Conservation (phyloP, 2,113 vertebrate species). For the Embiotoca jacksoni region DNA sequence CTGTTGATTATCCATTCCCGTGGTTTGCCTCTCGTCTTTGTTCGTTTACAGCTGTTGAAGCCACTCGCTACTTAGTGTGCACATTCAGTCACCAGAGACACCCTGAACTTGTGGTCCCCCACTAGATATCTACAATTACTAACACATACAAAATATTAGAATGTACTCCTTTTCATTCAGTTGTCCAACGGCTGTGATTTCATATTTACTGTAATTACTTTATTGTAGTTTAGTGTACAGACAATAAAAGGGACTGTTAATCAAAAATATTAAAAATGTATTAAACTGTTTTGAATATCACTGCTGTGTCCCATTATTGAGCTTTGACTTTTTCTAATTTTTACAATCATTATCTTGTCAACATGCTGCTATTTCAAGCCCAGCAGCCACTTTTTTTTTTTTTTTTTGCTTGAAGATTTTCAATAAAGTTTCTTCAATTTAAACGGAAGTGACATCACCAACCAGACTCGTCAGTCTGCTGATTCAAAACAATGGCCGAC, state of each 20-base stretch:
- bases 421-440: conserved; percentile 60
- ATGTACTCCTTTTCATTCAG: conserved; percentile 63
- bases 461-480: conserved; percentile 5
- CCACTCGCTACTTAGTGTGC: conserved; percentile 32
- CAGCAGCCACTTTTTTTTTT: background rate
- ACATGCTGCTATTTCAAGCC: background rate
- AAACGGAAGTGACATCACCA: conserved; percentile 69
- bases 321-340: background rate
- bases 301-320: background rate
- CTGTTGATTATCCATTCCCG: conserved; percentile 8
- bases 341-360: background rate
- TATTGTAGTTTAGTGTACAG: conserved; percentile 84
- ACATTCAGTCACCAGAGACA: conserved; percentile 48
- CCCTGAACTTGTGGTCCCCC: conserved; percentile 34
- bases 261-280: conserved; percentile 65
- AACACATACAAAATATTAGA: conserved; percentile 38
- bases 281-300: conserved; percentile 79
- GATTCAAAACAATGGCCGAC: conserved; percentile 79
- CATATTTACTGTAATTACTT: conserved; percentile 78
- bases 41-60: conserved; percentile 38
- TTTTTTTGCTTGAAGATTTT: background rate
- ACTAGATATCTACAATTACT: conserved; percentile 39
- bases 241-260: conserved; percentile 70
- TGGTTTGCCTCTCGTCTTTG: conserved; percentile 37
- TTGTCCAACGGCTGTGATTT: conserved; percentile 71